A percentile compares a stretch with the other conserved stretches of the same genome.
These are phyloP conservation scores for Psammodynastes pulverulentus DNA, from an alignment of 2,113 vertebrate genomes.

Conservation along the genomic window DNA sequence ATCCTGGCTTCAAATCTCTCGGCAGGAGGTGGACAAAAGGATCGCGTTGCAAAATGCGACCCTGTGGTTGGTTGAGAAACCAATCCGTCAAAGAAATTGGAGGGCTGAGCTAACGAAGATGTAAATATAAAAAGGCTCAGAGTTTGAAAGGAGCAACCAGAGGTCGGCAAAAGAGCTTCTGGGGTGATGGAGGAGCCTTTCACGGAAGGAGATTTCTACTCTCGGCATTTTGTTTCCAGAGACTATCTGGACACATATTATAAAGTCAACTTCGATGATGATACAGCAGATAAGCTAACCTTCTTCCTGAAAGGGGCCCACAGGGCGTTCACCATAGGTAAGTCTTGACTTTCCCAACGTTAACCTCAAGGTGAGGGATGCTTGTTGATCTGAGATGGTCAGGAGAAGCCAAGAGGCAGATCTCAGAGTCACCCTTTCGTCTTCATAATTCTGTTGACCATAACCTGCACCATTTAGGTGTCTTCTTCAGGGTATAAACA, in stretches of 20 bases:
- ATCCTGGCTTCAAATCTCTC: neutral
- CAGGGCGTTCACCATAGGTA: neutral
- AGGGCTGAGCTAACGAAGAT: neutral
- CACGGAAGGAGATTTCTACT: neutral
- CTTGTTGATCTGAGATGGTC: neutral
- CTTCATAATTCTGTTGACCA: too few species aligned
- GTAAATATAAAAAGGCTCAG: neutral
- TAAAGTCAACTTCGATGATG: neutral
- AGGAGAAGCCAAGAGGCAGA: too few species aligned
- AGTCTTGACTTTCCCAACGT: neutral
- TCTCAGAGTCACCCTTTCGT: too few species aligned
- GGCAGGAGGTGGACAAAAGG: fast-evolving
- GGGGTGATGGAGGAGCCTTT: neutral
- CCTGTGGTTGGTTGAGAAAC: too few species aligned
- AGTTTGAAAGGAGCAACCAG: neutral
- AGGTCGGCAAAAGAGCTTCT: neutral
- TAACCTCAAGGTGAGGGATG: neutral
- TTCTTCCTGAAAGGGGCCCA: neutral
- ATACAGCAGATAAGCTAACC: neutral
- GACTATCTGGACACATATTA: neutral
- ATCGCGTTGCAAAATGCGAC: too few species aligned
- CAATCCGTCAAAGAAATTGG: too few species aligned
- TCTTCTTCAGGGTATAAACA: too few species aligned
- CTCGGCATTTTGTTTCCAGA: neutral
- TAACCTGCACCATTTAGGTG: too few species aligned